A percentile compares a stretch with the other conserved stretches of the same genome.
Conservation (phyloP, 2,888 invertebrate species). For the Neoascia interrupta region DNA sequence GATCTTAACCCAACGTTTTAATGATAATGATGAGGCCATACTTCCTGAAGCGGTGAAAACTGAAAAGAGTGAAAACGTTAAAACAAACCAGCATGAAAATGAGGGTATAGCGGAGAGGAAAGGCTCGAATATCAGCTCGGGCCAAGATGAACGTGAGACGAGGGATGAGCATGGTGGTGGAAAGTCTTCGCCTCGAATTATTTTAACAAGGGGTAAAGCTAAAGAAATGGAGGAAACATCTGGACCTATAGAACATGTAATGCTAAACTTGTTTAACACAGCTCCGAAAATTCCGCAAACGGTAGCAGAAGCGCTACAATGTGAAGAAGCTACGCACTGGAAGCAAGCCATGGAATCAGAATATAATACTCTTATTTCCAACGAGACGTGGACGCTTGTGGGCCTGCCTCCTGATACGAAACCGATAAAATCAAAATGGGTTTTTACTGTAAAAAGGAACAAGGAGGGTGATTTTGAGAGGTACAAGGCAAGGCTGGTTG, state of each 20-base stretch:
- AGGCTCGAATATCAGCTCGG: no score
- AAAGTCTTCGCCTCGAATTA: background rate
- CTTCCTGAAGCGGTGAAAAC: background rate
- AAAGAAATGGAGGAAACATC: background rate
- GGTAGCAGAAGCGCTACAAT: conserved; percentile 6
- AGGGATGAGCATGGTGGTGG: background rate
- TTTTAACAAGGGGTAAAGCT: background rate
- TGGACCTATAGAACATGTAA: no score
- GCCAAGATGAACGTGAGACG: no score
- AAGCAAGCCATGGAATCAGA: conserved; percentile 8
- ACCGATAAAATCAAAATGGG: conserved; percentile 34
- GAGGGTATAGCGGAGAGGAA: background rate
- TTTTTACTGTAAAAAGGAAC: conserved; percentile 31
- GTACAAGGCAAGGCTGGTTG: conserved; percentile 25
- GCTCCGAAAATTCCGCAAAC: conserved; percentile 1
- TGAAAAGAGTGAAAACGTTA: no score
- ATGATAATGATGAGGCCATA: background rate
- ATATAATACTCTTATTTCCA: conserved; percentile 5
- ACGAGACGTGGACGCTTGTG: conserved; percentile 16
- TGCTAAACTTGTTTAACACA: no score
- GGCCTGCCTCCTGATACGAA: background rate
- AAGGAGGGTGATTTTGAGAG: conserved; percentile 1
- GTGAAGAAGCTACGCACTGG: conserved; percentile 7
- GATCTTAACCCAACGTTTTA: background rate
- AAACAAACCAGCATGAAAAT: background rate